phyloP scores from a whole-genome alignment of 2,888 invertebrate species.

The Brassicogethes aeneus region DNA sequence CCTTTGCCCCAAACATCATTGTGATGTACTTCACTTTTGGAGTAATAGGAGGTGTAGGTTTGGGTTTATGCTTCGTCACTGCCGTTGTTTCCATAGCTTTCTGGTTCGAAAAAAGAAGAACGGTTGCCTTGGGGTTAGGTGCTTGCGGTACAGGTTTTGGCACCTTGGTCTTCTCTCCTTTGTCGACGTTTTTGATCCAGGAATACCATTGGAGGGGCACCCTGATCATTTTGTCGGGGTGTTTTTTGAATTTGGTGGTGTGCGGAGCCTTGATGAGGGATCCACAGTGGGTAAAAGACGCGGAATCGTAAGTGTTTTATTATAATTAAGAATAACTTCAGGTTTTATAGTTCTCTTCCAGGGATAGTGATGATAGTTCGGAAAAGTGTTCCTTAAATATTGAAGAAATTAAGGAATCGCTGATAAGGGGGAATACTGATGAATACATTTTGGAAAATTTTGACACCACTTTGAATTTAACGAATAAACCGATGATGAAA shows the following conservation, averaged over 20 bases:
- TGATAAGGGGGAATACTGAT: background rate
- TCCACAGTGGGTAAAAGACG: conserved; percentile 66
- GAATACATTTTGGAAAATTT: background rate
- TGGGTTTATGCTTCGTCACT: conserved; percentile 80
- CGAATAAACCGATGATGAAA: conserved; percentile 47
- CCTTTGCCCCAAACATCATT: conserved; percentile 61
- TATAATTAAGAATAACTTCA: conserved; percentile 1
- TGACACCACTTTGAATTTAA: conserved; percentile 18
- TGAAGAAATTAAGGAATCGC: background rate
- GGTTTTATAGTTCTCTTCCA: background rate
- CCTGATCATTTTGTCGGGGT: conserved; percentile 70
- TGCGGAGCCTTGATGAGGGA: conserved; percentile 83
- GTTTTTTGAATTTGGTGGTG: conserved; percentile 74
- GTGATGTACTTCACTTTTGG: conserved; percentile 81
- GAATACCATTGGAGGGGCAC: conserved; percentile 80
- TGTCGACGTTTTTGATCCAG: conserved; percentile 69
- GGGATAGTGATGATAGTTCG: background rate
- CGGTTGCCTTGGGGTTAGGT: conserved; percentile 77
- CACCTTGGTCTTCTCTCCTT: conserved; percentile 81
- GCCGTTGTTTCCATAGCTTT: conserved; percentile 88
- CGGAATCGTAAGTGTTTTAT: conserved; percentile 16
- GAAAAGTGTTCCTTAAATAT: background rate
- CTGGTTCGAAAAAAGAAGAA: conserved; percentile 84
- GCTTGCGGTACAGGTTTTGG: conserved; percentile 87
- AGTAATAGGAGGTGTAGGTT: conserved; percentile 72